Evolutionary conservation across 2,888 invertebrate genomes (phyloP).

Genomic region (Drosophila demipolita): DNA sequence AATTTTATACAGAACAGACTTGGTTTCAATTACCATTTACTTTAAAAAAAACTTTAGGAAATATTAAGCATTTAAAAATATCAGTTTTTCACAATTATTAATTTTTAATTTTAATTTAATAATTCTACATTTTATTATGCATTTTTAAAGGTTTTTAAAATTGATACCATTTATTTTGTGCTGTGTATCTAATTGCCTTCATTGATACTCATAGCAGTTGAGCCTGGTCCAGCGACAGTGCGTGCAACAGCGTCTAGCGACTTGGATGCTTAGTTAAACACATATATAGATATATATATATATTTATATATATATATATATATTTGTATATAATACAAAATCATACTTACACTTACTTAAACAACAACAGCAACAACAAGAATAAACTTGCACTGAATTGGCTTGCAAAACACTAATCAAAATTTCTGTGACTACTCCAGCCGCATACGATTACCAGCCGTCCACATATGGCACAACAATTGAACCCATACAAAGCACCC

Average conservation of each 20-base stretch:
- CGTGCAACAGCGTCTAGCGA: constrained; percentile 7
- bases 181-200: constrained; percentile 22
- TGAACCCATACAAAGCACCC: constrained; percentile 73
- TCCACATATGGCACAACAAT: constrained; percentile 83
- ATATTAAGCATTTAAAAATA: background rate
- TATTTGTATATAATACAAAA: constrained; percentile 3
- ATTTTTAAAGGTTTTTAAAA: background rate
- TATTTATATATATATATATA: background rate
- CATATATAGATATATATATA: constrained; percentile 2
- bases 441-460: constrained; percentile 84
- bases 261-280: constrained; percentile 7
- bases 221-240: constrained; percentile 8
- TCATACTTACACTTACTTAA: background rate
- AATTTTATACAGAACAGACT: background rate
- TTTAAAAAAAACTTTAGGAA: background rate
- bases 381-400: constrained; percentile 46
- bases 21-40: background rate
- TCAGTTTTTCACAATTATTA: background rate
- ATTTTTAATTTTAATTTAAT: background rate
- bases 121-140: no score
- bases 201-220: constrained; percentile 24
- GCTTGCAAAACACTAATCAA: constrained; percentile 68
- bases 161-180: background rate
- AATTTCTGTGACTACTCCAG: constrained; percentile 76
- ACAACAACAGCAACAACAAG: constrained; percentile 13